Base-by-base conservation (phyloP, 2,888 invertebrate genomes). In the Entomobrya proxima region DNA sequence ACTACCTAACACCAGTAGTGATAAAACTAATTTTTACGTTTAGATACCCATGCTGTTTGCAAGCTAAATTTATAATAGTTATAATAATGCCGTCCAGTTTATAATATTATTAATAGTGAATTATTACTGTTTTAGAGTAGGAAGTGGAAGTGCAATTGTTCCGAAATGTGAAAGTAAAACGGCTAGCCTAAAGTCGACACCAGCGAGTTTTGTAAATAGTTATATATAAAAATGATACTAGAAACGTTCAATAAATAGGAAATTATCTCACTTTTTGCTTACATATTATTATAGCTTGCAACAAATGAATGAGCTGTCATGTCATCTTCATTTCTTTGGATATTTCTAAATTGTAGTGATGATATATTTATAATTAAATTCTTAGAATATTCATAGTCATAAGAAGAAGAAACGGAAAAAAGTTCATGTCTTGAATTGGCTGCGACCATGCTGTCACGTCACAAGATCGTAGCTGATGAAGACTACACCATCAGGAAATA, bases 321-420 rank as follows among this genome's bases (percentile, higher is more conserved):
- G 67, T 40, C 69, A 72, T 44, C 7, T 72, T 72, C 15, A 13
- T 40, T 64, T 64, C 7, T 35, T 35, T 64, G n/a, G n/a, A 7
- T 32, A 3, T 61, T 11, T 61, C 3, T 27, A 55, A 55, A 35
- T 40, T n/a, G 15, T 67, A n/a, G 6, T 40, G 18, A 30, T 4
- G 2, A 9, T 69, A 24, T 27, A 64, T 35, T 37, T 64, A 11
- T 18, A 50, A 37, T 5, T 37, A 32, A n/a, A 13, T 15, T n/a
- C 7, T 55, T 13, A 55, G 6, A 37, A n/a, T 47, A 40, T 55
- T 50, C 67, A 78, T 35, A 78, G 78, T 78, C 50, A 47, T 15
- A 47, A 78, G 78, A 78, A 78, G 78, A 67, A 64, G 64, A 44
- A 78, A 78, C 78, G 30, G 55, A 77, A 50, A 64, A 78, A 78